phyloP scores from a whole-genome alignment of 2,113 vertebrate species.

The Pygoscelis adeliae region DNA sequence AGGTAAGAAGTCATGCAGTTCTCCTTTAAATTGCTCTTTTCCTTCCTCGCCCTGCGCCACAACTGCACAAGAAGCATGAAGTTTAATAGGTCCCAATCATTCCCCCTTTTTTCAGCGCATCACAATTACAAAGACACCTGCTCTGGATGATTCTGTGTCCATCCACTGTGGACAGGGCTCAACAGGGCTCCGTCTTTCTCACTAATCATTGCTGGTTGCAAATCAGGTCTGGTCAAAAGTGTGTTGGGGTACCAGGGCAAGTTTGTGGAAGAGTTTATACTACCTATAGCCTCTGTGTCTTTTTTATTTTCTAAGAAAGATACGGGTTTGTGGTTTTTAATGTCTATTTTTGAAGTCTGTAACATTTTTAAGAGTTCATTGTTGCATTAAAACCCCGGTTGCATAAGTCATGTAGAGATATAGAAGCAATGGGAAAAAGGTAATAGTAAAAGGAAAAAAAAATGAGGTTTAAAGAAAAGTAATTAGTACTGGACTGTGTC shows the following conservation, averaged over 20 bases:
- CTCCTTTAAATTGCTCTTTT: neutral
- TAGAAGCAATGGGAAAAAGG: neutral
- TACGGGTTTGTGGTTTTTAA: neutral
- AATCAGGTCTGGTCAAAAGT: neutral
- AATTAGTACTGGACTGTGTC: neutral
- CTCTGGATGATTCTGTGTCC: neutral
- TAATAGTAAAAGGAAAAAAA: neutral
- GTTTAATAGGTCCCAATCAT: neutral
- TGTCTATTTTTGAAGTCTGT: neutral
- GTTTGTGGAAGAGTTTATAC: neutral
- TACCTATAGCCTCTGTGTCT: neutral
- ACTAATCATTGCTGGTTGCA: neutral
- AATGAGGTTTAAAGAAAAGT: neutral
- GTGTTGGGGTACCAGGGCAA: neutral
- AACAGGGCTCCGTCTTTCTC: neutral
- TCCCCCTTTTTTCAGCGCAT: neutral
- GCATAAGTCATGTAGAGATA: neutral
- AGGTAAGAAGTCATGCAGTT: neutral
- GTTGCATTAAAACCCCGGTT: neutral
- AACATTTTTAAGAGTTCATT: neutral
- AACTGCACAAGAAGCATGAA: neutral
- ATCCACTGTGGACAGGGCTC: neutral
- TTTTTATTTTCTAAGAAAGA: neutral
- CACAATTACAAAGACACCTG: neutral
- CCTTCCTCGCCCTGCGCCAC: neutral